Percentiles rank a stretch among this genome's conserved stretches.
Conservation (phyloP, 2,888 invertebrate genomes). For the Drosophila barbarae region DNA sequence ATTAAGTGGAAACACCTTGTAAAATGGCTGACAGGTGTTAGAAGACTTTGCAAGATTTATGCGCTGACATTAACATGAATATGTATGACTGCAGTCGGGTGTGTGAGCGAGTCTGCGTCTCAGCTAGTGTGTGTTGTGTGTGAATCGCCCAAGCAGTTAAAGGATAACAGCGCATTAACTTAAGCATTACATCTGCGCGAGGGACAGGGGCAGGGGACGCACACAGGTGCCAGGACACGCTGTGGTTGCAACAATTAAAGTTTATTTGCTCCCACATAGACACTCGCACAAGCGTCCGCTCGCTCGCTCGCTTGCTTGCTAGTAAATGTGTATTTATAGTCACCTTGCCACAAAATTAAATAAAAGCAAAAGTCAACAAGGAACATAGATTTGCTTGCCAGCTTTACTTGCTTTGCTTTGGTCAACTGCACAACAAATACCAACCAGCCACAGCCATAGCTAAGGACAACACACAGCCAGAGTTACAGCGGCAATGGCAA, state of each 20-base stretch:
- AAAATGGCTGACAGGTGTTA: constrained; percentile 74
- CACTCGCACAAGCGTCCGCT: constrained; percentile 23
- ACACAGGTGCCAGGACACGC: constrained; percentile 66
- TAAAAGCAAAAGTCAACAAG: constrained; percentile 73
- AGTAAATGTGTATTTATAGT: constrained; percentile 68
- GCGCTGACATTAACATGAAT: constrained; percentile 74
- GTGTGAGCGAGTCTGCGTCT: constrained; percentile 25
- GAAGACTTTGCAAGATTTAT: constrained; percentile 74
- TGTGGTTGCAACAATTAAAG: constrained; percentile 74
- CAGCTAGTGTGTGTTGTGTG: constrained; percentile 17
- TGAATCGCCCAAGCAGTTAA: constrained; percentile 69
- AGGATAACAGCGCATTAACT: constrained; percentile 75
- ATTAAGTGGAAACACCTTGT: constrained; percentile 74
- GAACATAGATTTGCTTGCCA: constrained; percentile 71
- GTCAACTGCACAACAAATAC: constrained; percentile 68
- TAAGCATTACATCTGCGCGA: constrained; percentile 63
- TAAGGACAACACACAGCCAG: constrained; percentile 3
- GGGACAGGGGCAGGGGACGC: constrained; percentile 19
- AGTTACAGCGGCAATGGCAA: constrained; percentile 32
- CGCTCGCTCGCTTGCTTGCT: constrained; percentile 18
- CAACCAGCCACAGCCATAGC: constrained; percentile 10
- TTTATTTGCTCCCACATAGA: constrained; percentile 70
- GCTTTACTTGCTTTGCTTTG: constrained; percentile 61
- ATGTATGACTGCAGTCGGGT: constrained; percentile 61
- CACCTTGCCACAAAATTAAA: constrained; percentile 72